A percentile compares a stretch with the other conserved stretches of the same genome.
Conservation (phyloP, 2,888 invertebrate genomes). For the Plagodis dolabraria region DNA sequence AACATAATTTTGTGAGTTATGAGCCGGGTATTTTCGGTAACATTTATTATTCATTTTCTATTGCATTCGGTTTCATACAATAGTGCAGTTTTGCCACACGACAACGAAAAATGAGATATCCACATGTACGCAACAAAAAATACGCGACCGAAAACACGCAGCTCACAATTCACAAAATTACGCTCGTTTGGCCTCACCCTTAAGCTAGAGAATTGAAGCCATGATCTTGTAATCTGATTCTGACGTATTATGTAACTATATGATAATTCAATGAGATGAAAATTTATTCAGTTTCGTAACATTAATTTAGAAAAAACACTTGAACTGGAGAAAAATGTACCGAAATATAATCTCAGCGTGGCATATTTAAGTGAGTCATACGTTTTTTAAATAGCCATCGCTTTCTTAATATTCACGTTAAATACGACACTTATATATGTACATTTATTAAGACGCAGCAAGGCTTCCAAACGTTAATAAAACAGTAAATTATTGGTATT, state of each 20-base stretch:
- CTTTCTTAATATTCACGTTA: not conserved
- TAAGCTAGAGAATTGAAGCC: not conserved
- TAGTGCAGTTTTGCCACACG: too few relatives aligned
- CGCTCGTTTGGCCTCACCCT: too few relatives aligned
- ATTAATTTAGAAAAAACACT: constrained; percentile 1
- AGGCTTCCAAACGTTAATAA: constrained; percentile 50
- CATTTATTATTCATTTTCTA: too few relatives aligned
- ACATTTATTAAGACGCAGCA: constrained; percentile 29
- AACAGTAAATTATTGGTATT: constrained; percentile 51
- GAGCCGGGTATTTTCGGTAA: too few relatives aligned
- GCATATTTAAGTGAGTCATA: constrained; percentile 1
- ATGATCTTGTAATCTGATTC: not conserved
- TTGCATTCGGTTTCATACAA: too few relatives aligned
- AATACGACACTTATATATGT: constrained; percentile 33
- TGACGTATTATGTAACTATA: not conserved
- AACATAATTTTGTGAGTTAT: too few relatives aligned
- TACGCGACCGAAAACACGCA: too few relatives aligned
- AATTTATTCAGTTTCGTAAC: constrained; percentile 10
- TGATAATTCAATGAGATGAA: constrained; percentile 7
- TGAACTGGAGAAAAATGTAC: constrained; percentile 2
- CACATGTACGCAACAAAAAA: too few relatives aligned
- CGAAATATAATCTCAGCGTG: constrained; percentile 8
- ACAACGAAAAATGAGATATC: too few relatives aligned
- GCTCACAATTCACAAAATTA: too few relatives aligned
- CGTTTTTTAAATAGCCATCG: not conserved